A percentile compares a stretch with the other conserved stretches of the same genome.
Conservation (phyloP, 2,113 vertebrate genomes). For the Archocentrus centrarchus region DNA sequence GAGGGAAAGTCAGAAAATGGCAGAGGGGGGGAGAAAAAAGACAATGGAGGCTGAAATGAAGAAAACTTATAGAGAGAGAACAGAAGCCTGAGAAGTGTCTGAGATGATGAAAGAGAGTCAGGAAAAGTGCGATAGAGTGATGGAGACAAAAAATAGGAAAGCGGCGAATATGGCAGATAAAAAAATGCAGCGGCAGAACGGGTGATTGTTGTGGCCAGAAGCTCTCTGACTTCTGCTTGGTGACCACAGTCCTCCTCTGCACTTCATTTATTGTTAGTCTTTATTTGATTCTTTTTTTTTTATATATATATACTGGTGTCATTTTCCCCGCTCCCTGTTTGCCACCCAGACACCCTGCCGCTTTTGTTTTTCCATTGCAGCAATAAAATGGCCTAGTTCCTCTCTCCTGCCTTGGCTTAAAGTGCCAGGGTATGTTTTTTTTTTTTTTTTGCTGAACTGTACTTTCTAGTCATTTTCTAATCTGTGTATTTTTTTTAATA, state of each 20-base stretch:
- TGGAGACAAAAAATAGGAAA: constrained; percentile 45
- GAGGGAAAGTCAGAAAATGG: background rate
- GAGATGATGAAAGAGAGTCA: constrained; percentile 34
- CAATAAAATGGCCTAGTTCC: constrained; percentile 53
- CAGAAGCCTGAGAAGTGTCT: constrained; percentile 5
- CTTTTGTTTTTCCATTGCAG: constrained; percentile 64
- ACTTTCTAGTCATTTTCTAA: background rate
- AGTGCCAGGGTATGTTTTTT: constrained; percentile 16
- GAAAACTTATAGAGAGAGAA: constrained; percentile 14
- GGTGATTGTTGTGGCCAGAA: constrained; percentile 39
- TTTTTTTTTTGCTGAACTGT: background rate
- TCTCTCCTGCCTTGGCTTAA: constrained; percentile 44
- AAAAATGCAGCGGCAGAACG: constrained; percentile 9
- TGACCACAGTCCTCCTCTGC: constrained; percentile 63
- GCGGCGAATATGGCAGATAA: constrained; percentile 18
- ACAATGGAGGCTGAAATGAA: constrained; percentile 34
- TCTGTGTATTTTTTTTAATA: background rate
- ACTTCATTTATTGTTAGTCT: constrained; percentile 62
- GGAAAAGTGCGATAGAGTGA: constrained; percentile 27
- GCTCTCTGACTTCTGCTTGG: constrained; percentile 38
- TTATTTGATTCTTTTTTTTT: constrained; percentile 69
- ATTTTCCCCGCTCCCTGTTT: constrained; percentile 22
- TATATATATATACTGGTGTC: constrained; percentile 28
- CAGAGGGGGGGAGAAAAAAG: background rate
- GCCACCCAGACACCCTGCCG: constrained; percentile 54